Conservation (phyloP, 2,888 invertebrate genomes). For the Dynastes maya region DNA sequence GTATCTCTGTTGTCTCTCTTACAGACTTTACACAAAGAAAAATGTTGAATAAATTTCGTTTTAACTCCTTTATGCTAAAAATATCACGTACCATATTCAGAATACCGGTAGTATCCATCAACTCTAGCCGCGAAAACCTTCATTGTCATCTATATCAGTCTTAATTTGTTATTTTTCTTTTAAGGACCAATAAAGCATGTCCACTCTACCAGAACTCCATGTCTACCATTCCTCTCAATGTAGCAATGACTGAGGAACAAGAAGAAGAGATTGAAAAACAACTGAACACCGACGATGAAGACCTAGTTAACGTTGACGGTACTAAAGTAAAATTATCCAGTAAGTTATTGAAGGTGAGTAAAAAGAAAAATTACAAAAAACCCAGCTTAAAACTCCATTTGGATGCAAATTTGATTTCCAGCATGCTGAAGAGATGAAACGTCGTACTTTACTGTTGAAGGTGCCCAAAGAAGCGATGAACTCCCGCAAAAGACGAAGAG, state of each 20-base stretch:
- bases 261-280: conserved; percentile 87
- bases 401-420: conserved; percentile 64
- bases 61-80: too few relatives aligned
- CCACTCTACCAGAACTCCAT: conserved; percentile 88
- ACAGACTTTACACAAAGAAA: too few relatives aligned
- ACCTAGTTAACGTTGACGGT: conserved; percentile 93
- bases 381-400: background rate
- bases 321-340: conserved; percentile 94
- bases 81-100: too few relatives aligned
- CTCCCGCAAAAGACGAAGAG: conserved; percentile 77
- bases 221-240: conserved; percentile 77
- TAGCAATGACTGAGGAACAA: conserved; percentile 86
- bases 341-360: conserved; percentile 83
- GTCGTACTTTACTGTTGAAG: conserved; percentile 84
- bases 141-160: background rate
- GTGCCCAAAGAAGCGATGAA: conserved; percentile 82
- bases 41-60: too few relatives aligned
- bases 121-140: too few relatives aligned
- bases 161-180: background rate
- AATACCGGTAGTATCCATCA: too few relatives aligned
- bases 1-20: too few relatives aligned
- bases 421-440: conserved; percentile 90
- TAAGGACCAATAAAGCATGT: conserved; percentile 96
- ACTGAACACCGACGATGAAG: conserved; percentile 85
- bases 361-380: too few relatives aligned